phyloP scores from a whole-genome alignment of 1,140 invertebrate genomes.

The Nymphalis io region DNA sequence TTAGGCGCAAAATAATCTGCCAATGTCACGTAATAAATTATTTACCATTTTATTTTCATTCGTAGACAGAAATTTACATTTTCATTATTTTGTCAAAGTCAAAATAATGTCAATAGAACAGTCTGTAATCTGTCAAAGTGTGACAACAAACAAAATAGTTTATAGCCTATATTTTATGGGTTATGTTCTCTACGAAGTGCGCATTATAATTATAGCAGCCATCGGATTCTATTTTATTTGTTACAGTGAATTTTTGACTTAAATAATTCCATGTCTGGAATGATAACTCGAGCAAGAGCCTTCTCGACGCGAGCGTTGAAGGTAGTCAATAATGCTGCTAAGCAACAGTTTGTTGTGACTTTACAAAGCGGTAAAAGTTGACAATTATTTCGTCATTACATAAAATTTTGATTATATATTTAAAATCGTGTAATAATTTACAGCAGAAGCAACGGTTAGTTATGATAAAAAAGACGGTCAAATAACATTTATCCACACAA shows the following conservation, averaged over 20 bases:
- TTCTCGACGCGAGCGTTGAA: slow-evolving; percentile 68
- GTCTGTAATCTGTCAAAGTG: neutral
- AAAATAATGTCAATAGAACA: no score
- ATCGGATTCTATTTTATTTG: neutral
- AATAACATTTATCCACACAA: slow-evolving; percentile 82
- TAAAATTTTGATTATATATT: slow-evolving; percentile 8
- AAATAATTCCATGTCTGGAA: slow-evolving; percentile 50
- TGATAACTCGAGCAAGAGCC: slow-evolving; percentile 67
- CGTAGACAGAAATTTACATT: no score
- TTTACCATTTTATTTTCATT: no score
- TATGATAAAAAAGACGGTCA: slow-evolving; percentile 75
- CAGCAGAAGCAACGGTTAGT: slow-evolving; percentile 74
- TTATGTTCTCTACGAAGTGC: neutral
- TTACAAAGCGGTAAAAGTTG: slow-evolving; percentile 53
- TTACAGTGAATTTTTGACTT: slow-evolving; percentile 1
- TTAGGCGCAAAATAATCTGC: no score
- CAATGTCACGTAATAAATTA: no score
- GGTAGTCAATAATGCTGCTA: slow-evolving; percentile 75
- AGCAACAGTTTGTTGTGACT: slow-evolving; percentile 71
- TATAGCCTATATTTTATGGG: neutral
- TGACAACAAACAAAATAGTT: neutral
- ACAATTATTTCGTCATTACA: neutral
- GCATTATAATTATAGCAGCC: slow-evolving; percentile 1
- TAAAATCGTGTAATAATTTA: slow-evolving; percentile 21
- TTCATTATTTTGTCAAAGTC: no score